Evolutionary conservation across 1,140 invertebrate species (phyloP), one percentile per base, ranked within the genome.

Genomic region (Dendroctonus ponderosae): DNA sequence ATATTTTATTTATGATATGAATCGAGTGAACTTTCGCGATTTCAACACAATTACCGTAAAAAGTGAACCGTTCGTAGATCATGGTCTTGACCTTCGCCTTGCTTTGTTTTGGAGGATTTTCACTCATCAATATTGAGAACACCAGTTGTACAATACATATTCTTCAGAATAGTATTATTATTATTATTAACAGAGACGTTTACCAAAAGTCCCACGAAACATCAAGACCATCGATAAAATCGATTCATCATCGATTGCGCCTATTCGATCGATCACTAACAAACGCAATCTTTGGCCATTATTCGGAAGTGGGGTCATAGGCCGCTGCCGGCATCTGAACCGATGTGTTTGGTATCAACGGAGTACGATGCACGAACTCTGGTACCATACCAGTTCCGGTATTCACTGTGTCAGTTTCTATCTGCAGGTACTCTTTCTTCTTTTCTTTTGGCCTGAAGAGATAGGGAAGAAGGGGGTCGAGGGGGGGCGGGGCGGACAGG

Each of bases 331-430:
- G 41, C 46, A 60, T 50, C 58, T 43, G 51, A 60, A 12, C 15
- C 42, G 63, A 66, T 57, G 54, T 58, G 63, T 58, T 66, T 49
- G 43, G 54, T 50, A 50, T 46, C 54, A 58, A 39, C 44, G 26
- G 44, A 26, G 53, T 44, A 38, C 57, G 9, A 14, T 46, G 58
- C 65, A 61, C 54, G 66, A 67, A 50, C 66, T 67, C 66, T 52
- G 62, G 66, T 62, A 67, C 66, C 66, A 67, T 62, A 62, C 58
- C 66, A 67, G 66, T 67, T 67, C 66, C 66, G 66, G 66, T 67
- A 67, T 67, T 67, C 38, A 67, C 66, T 62, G 66, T 67, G 66
- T 67, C 66, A 67, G 66, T 67, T 67, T 67, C 51, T 67, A 62
- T 61, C 66, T 62, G 59, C 65, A 62, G 48, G 64, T 66, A 66